Conservation (phyloP, 1,140 invertebrate species). For the Sinella curviseta region DNA sequence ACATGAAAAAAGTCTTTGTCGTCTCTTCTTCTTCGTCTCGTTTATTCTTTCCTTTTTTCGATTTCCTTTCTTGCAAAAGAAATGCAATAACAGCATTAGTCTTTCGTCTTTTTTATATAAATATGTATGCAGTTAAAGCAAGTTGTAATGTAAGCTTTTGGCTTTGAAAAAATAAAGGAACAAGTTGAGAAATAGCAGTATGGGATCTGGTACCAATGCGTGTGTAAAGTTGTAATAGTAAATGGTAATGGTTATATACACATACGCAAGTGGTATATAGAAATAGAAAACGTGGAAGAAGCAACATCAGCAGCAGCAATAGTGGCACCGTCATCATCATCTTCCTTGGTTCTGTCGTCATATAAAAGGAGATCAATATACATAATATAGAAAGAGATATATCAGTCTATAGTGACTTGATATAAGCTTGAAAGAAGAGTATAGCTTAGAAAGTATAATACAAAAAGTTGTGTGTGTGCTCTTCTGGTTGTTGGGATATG, state of each 20-base stretch:
- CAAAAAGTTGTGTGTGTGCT: conserved; percentile 8
- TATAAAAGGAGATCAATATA: conserved; percentile 8
- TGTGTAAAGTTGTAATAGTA: no score
- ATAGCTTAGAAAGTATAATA: background rate
- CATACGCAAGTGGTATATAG: no score
- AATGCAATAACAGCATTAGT: background rate
- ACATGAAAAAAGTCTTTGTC: conserved; percentile 17
- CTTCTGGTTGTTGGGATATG: conserved; percentile 44
- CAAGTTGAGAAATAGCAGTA: background rate
- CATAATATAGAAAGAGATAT: background rate
- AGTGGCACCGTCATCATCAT: background rate
- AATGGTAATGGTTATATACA: no score
- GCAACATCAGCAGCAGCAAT: conserved; percentile 12
- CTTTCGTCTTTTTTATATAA: background rate
- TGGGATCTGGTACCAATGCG: no score
- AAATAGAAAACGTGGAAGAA: no score
- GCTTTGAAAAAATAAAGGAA: conserved; percentile 11
- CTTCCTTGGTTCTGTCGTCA: background rate
- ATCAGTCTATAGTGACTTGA: no score
- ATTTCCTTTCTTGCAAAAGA: background rate
- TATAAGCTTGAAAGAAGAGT: background rate
- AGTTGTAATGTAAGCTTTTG: conserved; percentile 15
- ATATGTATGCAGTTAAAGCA: background rate
- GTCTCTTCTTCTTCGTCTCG: background rate
- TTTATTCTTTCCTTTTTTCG: background rate